Conservation (phyloP, 2,888 invertebrate genomes). For the Troides oblongomaculatus region DNA sequence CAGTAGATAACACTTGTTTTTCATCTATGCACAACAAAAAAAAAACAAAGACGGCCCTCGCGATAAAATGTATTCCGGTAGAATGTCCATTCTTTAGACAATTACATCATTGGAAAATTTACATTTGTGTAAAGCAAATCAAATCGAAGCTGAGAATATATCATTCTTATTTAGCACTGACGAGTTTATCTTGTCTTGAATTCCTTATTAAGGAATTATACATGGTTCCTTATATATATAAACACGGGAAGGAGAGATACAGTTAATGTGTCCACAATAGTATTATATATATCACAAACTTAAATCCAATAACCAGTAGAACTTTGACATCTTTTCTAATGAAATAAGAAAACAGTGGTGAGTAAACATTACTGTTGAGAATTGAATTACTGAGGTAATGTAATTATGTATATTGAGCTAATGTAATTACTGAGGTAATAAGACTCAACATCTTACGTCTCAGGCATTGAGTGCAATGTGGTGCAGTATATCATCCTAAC, state of each 20-base stretch:
- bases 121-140: constrained; percentile 1
- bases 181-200: constrained; percentile 1
- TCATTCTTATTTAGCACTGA: neutral
- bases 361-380: too few relatives aligned
- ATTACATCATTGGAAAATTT: neutral
- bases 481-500: too few relatives aligned
- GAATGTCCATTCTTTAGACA: neutral
- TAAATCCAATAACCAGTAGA: too few relatives aligned
- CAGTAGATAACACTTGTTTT: neutral
- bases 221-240: neutral
- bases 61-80: neutral
- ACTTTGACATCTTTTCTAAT: too few relatives aligned
- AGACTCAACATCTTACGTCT: too few relatives aligned
- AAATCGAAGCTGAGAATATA: neutral
- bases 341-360: too few relatives aligned
- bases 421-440: too few relatives aligned
- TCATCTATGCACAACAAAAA: neutral
- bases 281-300: too few relatives aligned
- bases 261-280: too few relatives aligned
- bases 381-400: too few relatives aligned
- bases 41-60: neutral
- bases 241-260: neutral
- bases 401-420: too few relatives aligned
- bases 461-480: too few relatives aligned
- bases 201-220: neutral